These are phyloP conservation scores for Rhabdomys pumilio DNA, from an alignment of 2,797 vertebrate species.

Conservation along the genomic window DNA sequence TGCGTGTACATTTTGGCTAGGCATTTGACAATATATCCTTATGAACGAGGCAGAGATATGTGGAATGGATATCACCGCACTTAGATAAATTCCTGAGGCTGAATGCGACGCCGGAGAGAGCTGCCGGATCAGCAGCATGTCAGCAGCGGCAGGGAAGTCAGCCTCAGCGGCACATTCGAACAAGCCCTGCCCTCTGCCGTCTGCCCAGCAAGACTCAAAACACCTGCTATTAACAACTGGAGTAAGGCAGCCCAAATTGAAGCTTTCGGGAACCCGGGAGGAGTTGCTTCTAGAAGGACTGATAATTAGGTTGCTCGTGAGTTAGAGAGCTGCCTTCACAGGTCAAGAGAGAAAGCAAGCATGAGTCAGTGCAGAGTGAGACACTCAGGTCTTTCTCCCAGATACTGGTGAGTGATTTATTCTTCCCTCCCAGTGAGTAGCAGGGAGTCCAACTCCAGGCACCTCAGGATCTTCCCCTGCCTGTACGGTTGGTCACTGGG, in stretches of 20 bases:
- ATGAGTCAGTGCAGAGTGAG: background rate
- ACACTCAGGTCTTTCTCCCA: background rate
- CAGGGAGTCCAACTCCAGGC: background rate
- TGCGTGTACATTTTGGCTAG: background rate
- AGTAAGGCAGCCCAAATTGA: background rate
- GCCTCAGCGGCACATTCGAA: rapidly evolving
- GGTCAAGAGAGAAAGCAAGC: background rate
- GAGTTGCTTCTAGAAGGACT: slow-evolving; percentile 49
- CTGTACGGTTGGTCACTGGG: background rate
- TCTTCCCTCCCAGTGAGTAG: background rate
- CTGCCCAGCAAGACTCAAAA: rapidly evolving
- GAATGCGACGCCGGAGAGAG: background rate
- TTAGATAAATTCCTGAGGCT: slow-evolving; percentile 7
- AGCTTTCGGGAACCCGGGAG: slow-evolving; percentile 14
- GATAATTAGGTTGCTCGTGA: slow-evolving; percentile 33
- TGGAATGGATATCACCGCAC: background rate
- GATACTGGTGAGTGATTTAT: background rate
- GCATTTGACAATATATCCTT: slow-evolving; percentile 9
- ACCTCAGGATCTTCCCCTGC: background rate
- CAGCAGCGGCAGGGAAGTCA: background rate
- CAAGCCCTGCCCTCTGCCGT: background rate
- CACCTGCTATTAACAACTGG: background rate
- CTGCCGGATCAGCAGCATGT: rapidly evolving
- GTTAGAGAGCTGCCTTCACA: slow-evolving; percentile 17
- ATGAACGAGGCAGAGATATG: slow-evolving; percentile 11